These are phyloP conservation scores for Branchipolynoe longqiensis DNA, from an alignment of 2,888 invertebrate species.

Conservation along the genomic window DNA sequence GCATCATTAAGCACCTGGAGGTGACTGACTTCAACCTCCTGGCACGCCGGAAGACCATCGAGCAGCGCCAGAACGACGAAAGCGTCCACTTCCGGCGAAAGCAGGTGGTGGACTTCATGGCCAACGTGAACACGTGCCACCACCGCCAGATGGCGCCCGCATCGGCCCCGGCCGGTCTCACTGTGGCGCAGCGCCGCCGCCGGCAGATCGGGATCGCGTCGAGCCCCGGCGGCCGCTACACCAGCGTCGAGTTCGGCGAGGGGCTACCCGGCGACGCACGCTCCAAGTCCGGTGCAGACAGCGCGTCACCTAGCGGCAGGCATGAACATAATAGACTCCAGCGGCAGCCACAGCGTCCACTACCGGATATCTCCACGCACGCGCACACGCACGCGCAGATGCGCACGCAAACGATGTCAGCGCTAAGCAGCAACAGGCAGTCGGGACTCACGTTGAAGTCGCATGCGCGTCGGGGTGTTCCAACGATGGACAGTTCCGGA, in stretches of 20 bases:
- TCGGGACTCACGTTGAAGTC: too few species aligned
- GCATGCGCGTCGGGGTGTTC: too few species aligned
- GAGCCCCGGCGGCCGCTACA: not conserved
- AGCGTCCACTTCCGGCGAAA: conserved; percentile 72
- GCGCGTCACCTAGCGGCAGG: too few species aligned
- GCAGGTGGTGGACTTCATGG: conserved; percentile 76
- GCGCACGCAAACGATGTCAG: too few species aligned
- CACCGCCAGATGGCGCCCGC: conserved; percentile 2
- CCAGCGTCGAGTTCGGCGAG: not conserved
- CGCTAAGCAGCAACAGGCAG: too few species aligned
- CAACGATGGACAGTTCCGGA: too few species aligned
- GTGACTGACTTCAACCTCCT: conserved; percentile 73
- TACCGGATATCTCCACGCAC: too few species aligned
- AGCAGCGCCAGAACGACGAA: conserved; percentile 72
- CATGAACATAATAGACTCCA: too few species aligned
- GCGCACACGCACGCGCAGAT: too few species aligned
- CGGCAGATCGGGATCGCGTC: not conserved
- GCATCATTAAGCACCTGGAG: conserved; percentile 74
- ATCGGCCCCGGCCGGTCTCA: conserved; percentile 40
- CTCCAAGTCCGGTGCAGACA: too few species aligned
- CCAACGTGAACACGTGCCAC: conserved; percentile 65
- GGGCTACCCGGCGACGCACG: too few species aligned
- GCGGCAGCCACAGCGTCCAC: too few species aligned
- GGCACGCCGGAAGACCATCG: conserved; percentile 73
- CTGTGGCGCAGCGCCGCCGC: conserved; percentile 43